Base-by-base conservation (phyloP, 2,888 invertebrate genomes). In the Drosophila buzzatii region DNA sequence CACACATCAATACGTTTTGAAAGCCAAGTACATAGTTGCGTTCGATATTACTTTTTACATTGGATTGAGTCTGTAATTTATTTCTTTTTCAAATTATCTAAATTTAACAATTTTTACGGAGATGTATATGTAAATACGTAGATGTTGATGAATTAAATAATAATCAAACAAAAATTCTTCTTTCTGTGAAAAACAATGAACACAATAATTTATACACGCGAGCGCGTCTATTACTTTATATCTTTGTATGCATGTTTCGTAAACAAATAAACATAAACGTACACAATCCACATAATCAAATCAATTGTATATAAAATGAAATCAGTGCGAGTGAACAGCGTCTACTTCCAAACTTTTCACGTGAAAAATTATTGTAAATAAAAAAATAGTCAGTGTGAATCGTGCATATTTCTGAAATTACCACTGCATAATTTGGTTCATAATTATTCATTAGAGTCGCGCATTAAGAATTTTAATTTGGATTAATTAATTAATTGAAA, bases 181-280 rank as follows among this genome's bases (percentile, higher is more conserved):
- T n/a, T n/a, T n/a, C n/a, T 16, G 8, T 35, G 20, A 4, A 23
- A 53, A 23, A 10, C 16, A 23, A 39, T 44, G 58, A 53, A 53
- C 31, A 18, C 20, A 55, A 37, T 31, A 20, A 31, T 31, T 45
- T 58, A 14, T 47, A 27, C 66, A 55, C 66, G 66, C 41, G 20
- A 47, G 66, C 55, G 41, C 47, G n/a, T 42, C 47, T 47, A 41
- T 27, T 66, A 27, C 56, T 42, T 39, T 18, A 37, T 65, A 53
- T 45, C 31, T 47, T 8, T 37, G 18, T 7, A 12, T 45, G 53
- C 18, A 27, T 14, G n/a, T 55, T 49, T 27, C 12, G 31, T 47
- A 59, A 60, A 59, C 31, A 47, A 31, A 31, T 42, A 18, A 7
- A 23, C 18, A 9, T 53, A 33, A 37, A 51, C 66, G 27, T 33